Conservation (phyloP, 2,888 invertebrate species). For the Dexiosoma caninum region DNA sequence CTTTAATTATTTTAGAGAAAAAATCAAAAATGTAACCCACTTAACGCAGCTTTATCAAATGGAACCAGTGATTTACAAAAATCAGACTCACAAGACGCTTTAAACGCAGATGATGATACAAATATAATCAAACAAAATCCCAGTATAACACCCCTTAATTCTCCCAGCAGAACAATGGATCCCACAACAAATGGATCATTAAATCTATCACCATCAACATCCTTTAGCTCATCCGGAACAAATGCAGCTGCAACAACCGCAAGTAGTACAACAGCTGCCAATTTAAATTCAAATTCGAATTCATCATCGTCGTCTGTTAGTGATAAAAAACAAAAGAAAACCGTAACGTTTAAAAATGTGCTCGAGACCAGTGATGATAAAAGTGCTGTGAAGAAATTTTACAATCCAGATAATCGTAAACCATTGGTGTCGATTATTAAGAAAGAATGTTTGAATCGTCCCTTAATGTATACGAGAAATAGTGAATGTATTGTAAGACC, state of each 20-base stretch:
- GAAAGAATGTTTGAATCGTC: slow-evolving; percentile 81
- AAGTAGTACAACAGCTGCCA: neutral
- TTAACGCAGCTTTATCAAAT: slow-evolving; percentile 19
- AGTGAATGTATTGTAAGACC: slow-evolving; percentile 82
- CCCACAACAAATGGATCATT: neutral
- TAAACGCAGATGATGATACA: slow-evolving; percentile 32
- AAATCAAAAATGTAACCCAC: slow-evolving; percentile 9
- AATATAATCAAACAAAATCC: slow-evolving; percentile 31
- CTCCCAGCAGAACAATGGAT: slow-evolving; percentile 38
- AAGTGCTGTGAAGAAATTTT: slow-evolving; percentile 80
- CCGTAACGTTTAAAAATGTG: slow-evolving; percentile 82
- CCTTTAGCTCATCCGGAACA: slow-evolving; percentile 1
- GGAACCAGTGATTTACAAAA: slow-evolving; percentile 45
- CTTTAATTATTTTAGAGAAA: slow-evolving; percentile 25
- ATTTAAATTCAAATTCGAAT: slow-evolving; percentile 35
- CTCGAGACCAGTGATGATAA: slow-evolving; percentile 82
- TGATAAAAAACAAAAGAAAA: slow-evolving; percentile 79
- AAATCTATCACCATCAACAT: neutral
- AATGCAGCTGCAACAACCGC: slow-evolving; percentile 2
- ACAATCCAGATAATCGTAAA: slow-evolving; percentile 81
- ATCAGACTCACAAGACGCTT: slow-evolving; percentile 21
- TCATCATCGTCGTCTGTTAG: slow-evolving; percentile 27
- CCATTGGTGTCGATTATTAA: slow-evolving; percentile 82
- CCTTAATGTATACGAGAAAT: slow-evolving; percentile 80
- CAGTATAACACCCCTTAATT: slow-evolving; percentile 36